phyloP scores from a whole-genome alignment of 1,140 invertebrate species.

The Zaprionus ornatus region DNA sequence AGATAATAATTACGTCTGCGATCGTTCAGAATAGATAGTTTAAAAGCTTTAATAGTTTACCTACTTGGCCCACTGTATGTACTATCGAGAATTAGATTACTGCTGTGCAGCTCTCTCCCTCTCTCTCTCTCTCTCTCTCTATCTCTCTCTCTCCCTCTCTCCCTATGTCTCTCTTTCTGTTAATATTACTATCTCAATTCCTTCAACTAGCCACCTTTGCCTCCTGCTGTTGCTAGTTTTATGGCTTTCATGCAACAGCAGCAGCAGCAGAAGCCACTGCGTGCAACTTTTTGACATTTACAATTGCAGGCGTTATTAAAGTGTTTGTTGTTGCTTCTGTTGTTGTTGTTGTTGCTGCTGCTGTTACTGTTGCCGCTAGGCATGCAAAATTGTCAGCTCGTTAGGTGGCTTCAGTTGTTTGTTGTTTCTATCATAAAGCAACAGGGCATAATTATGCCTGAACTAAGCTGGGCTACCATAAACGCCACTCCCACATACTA shows the following conservation, averaged over 20 bases:
- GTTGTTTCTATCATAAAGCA: conserved; percentile 54
- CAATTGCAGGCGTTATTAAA: conserved; percentile 52
- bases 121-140: neutral
- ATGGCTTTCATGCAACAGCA: conserved; percentile 9
- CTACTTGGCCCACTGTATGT: conserved; percentile 38
- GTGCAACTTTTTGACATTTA: conserved; percentile 56
- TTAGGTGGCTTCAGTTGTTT: conserved; percentile 55
- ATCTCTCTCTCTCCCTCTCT: neutral
- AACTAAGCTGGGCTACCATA: conserved; percentile 12
- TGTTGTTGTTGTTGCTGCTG: neutral
- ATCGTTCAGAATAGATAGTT: too few species aligned
- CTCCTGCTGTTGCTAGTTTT: conserved; percentile 35
- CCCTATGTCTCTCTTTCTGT: too few species aligned
- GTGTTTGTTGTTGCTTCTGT: conserved; percentile 13
- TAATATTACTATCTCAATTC: neutral
- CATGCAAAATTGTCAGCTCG: conserved; percentile 67
- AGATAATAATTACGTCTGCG: too few species aligned
- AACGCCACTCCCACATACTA: conserved; percentile 2
- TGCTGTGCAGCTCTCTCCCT: neutral
- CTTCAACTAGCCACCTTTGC: conserved; percentile 1
- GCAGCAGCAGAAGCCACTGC: conserved; percentile 21
- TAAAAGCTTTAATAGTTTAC: too few species aligned
- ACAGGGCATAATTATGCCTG: conserved; percentile 69
- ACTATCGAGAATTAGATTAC: conserved; percentile 12
- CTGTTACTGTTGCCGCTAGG: neutral